Base-by-base conservation (phyloP, 2,888 invertebrate species). In the Lathronympha strigana region DNA sequence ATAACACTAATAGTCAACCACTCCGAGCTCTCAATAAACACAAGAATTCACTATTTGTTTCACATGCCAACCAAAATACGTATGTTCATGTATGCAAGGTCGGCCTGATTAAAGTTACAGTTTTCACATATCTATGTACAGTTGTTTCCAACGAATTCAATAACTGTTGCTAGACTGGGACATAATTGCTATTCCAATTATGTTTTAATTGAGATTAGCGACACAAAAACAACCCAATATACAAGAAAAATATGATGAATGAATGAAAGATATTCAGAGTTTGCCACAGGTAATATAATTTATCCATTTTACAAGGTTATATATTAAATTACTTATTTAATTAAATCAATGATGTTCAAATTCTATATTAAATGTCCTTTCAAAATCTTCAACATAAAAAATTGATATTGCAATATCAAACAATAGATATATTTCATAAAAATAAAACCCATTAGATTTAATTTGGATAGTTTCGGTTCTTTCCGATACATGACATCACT, bases 161-260 rank as follows among this genome's bases (percentile, higher is more conserved):
- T 47, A 67, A 50, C 62, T 69, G 69, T 62, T 66, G 71, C 66
- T 67, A 66, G 66, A 69, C 67, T 58, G 66, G 63, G 72, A 66
- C 54, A 68, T 73, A 70, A 74, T 78, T 73, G 64, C 69, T 67
- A 62, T 54, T 61, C 62, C 61, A 69, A 69, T 67, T 68, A 70
- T 67, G 55, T 62, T 66, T n/a, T 63, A 66, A 66, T 71, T 67
- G 66, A 69, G 69, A 70, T 64, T 72, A 71, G 70, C 75, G 73
- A 80, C 81, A 86, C 82, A 84, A 87, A 87, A 88, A 88, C 87
- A 88, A 86, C 79, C 77, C 82, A 83, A 81, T 82, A 81, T 69
- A 68, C 80, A 80, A 73, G 76, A 85, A 82, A 81, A 79, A 79
- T 81, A 67, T 54, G 60, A 69, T 72, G 78, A 82, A 77, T 72